Evolutionary conservation across 2,113 vertebrate genomes (phyloP).

Genomic region (Rafetus swinhoei): DNA sequence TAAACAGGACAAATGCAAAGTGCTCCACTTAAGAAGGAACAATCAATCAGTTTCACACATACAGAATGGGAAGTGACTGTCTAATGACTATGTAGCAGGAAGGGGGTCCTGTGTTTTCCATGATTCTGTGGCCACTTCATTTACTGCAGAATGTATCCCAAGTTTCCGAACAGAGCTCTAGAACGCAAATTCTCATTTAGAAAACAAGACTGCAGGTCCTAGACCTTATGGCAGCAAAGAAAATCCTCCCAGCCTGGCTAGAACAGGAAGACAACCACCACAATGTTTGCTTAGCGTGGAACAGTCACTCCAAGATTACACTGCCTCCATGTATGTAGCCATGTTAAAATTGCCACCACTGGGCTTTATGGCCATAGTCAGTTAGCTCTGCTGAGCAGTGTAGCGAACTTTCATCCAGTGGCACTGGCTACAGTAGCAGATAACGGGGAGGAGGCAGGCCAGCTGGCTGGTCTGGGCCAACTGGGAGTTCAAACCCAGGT

Average conservation of each 20-base stretch:
- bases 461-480: background rate
- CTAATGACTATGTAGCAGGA: no score
- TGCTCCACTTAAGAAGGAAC: no score
- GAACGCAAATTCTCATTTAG: background rate
- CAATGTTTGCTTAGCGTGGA: background rate
- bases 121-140: background rate
- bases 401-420: conserved; percentile 9
- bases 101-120: background rate
- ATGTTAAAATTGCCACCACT: background rate
- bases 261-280: background rate
- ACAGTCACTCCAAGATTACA: background rate
- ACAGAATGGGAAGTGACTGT: no score
- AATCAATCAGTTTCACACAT: no score
- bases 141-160: background rate
- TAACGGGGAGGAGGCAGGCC: background rate
- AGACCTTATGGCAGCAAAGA: background rate
- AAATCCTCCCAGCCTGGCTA: background rate
- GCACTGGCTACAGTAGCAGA: conserved; percentile 11
- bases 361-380: conserved; percentile 33
- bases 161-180: background rate
- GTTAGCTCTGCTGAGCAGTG: conserved; percentile 47
- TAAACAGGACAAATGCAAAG: no score
- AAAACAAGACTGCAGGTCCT: background rate
- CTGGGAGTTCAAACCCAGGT: conserved; percentile 14
- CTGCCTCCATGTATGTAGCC: background rate